Evolutionary conservation across 2,797 vertebrate genomes (phyloP), one percentile per base, ranked within the genome.

Genomic region (Notoglanidium macrostoma): DNA sequence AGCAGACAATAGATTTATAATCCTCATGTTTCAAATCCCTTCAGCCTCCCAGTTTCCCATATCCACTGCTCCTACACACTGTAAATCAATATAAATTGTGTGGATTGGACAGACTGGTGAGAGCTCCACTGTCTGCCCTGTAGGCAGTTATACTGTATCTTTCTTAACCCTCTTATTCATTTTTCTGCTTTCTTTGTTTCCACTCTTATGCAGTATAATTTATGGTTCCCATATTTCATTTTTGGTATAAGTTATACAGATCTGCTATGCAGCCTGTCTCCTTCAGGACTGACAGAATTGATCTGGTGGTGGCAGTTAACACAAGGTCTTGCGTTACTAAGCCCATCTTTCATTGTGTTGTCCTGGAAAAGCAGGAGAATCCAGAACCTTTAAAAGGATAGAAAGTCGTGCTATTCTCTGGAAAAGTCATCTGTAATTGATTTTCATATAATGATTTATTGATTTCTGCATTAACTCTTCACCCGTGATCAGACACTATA

Each of bases 1-100:
- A 92, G 85, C 82, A 87, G 68, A 94, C 94, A 95, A 94, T 93
- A 91, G 94, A 94, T 92, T 90, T 90, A 89, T 89, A 93, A 91
- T 90, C 91, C 94, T 96, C 94, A 90, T 89, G 91, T 95, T 95
- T 92, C 94, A 90, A 86, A 82, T 44, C 26, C 40, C 68, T 84
- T 51, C 83, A 26, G 54, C 89, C 84, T 82, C 87, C 86, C 84
- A 81, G 70, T 79, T 91, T 92, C 90, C 88, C 91, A 88, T 87
- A 82, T 65, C 88, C 90, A 67, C 78, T 87, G 86, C 80, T 89
- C 87, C 85, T 90, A 82, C 78, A 79, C 49, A 23, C 63, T 88
- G 85, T 89, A 89, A 89, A 90, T 94, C 90, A 90, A 87, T 92
- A 91, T 82, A 90, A 85, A 87, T 88, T 88, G 88, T 92, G 91